Conservation (phyloP, 2,888 invertebrate species). For the Spodoptera littoralis region DNA sequence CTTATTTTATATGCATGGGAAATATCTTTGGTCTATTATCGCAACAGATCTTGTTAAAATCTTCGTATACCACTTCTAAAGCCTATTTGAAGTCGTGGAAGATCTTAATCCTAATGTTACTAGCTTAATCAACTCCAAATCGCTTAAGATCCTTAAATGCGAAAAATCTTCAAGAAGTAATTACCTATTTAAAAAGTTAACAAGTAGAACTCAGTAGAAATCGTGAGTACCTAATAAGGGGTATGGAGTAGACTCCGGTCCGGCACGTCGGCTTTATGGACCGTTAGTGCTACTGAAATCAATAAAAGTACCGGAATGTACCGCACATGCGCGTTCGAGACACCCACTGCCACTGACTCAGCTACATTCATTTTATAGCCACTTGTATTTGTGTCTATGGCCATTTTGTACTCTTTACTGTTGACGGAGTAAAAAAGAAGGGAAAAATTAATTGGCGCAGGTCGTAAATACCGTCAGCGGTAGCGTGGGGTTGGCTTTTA, state of each 20-base stretch:
- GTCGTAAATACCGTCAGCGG: slow-evolving; percentile 69
- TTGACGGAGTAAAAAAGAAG: slow-evolving; percentile 79
- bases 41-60: not conserved
- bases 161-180: slow-evolving; percentile 62
- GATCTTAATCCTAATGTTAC: slow-evolving; percentile 49
- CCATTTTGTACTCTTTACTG: slow-evolving; percentile 85
- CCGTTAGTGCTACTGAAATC: slow-evolving; percentile 92
- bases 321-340: slow-evolving; percentile 86
- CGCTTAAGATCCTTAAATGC: slow-evolving; percentile 45
- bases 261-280: slow-evolving; percentile 87
- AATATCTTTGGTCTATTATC: slow-evolving; percentile 1
- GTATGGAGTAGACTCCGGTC: slow-evolving; percentile 82
- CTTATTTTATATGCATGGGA: slow-evolving; percentile 14
- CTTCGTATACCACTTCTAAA: slow-evolving; percentile 11
- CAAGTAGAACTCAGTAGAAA: slow-evolving; percentile 81
- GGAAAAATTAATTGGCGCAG: slow-evolving; percentile 76
- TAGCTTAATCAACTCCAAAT: slow-evolving; percentile 55
- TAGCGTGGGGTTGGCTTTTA: slow-evolving; percentile 67
- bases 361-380: slow-evolving; percentile 88
- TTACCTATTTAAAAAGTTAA: slow-evolving; percentile 80
- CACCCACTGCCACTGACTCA: slow-evolving; percentile 82
- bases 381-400: slow-evolving; percentile 88
- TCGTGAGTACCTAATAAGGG: slow-evolving; percentile 87
- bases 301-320: slow-evolving; percentile 91
- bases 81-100: slow-evolving; percentile 33